Percentiles rank a stretch among this genome's conserved stretches.
phyloP scores from a whole-genome alignment of 1,140 invertebrate genomes.

The Asbolus verrucosus region DNA sequence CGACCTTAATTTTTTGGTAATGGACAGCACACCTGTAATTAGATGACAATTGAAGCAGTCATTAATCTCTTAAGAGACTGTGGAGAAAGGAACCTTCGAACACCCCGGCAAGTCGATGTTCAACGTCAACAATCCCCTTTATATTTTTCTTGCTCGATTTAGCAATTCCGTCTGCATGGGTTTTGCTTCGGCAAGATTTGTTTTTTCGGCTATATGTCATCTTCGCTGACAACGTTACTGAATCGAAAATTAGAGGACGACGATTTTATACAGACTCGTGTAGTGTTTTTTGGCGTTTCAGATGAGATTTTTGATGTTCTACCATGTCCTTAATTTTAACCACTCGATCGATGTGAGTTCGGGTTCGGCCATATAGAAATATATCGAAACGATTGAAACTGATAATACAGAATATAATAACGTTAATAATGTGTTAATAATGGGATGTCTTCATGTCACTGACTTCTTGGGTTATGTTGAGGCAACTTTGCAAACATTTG shows the following conservation, averaged over 20 bases:
- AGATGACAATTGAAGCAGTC: too few species aligned
- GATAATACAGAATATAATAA: slow-evolving; percentile 19
- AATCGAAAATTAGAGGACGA: not conserved
- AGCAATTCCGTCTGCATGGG: not conserved
- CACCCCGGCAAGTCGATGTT: too few species aligned
- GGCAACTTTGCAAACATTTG: too few species aligned
- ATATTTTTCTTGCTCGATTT: not conserved
- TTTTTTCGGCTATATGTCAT: slow-evolving; percentile 6
- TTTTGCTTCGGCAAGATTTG: not conserved
- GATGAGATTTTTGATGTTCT: slow-evolving; percentile 13
- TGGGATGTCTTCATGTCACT: too few species aligned
- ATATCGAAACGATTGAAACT: not conserved
- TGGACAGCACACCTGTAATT: too few species aligned
- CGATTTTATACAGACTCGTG: slow-evolving; percentile 6
- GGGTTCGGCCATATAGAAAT: not conserved
- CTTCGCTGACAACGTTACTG: not conserved
- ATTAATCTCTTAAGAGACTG: too few species aligned
- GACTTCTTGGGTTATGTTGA: too few species aligned
- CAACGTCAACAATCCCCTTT: not conserved
- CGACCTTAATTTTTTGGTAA: too few species aligned
- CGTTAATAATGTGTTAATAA: too few species aligned
- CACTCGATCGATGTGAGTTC: slow-evolving; percentile 8
- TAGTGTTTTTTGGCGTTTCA: slow-evolving; percentile 5
- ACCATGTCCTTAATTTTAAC: slow-evolving; percentile 25
- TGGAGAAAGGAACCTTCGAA: too few species aligned